Evolutionary conservation across 2,888 invertebrate genomes (phyloP), one percentile per base, ranked within the genome.

Genomic region (Acronicta psi): DNA sequence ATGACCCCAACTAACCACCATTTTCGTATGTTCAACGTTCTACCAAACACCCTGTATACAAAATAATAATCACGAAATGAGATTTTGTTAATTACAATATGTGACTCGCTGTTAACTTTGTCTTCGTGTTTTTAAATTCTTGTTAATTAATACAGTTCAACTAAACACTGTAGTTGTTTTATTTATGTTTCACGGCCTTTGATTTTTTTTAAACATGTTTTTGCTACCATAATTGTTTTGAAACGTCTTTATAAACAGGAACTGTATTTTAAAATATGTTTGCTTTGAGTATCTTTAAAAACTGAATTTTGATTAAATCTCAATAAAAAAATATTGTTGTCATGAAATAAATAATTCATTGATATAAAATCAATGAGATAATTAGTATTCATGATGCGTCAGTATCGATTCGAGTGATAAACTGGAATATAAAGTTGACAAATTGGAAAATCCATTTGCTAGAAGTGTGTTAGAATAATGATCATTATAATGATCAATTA

Each of bases 91-190:
- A 51, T 59, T 46, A 40, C 47, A 45, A 8, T 53, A 59, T 49
- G 10, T 13, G 9, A 14, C 16, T 11, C 11, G 9, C 40, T 45
- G 53, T 64, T 60, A 51, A 55, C 62, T 46, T 63, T 67, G 47
- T 75, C 63, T 70, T 69, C 49, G 43, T 59, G 37, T 63, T 76
- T 65, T 73, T 66, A 73, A 66, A 73, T 71, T 78, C 73, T 75
- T 80, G 83, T 84, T 85, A 76, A 76, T 77, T 80, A 81, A 83
- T 82, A 83, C 78, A 81, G 75, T 75, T 67, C 56, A 50, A 67
- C 67, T 60, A 68, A 68, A 68, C 34, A 44, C 8, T 16, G 2
- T 7, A 13, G 25, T 64, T 43, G 57, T 71, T 73, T 71, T 60
- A 63, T 67, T 70, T 44, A 1, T 9, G 37, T 16, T 25, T 25